phyloP scores from a whole-genome alignment of 2,888 invertebrate species.

The Netelia fuscicornis region DNA sequence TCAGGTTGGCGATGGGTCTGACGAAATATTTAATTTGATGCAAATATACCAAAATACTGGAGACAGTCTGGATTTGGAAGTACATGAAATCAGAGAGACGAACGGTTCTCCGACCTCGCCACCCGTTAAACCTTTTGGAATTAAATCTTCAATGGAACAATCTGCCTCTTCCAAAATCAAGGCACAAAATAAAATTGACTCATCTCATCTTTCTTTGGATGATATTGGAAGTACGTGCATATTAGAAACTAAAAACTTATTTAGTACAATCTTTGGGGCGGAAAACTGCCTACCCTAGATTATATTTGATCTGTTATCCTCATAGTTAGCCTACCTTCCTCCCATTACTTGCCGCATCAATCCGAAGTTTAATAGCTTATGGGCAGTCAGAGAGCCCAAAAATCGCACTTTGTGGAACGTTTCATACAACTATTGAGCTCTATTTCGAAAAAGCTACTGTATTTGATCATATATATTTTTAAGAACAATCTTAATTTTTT shows the following conservation, averaged over 20 bases:
- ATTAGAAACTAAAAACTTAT: neutral
- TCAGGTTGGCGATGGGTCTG: slow-evolving; percentile 19
- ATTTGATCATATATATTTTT: no score
- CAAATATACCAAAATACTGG: slow-evolving; percentile 64
- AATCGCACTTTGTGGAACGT: no score
- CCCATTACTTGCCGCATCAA: no score
- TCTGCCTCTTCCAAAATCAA: neutral
- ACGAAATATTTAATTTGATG: slow-evolving; percentile 77
- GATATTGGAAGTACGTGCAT: slow-evolving; percentile 52
- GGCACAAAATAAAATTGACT: slow-evolving; percentile 1
- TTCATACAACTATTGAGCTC: no score
- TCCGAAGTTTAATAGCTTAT: no score
- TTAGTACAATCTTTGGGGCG: neutral
- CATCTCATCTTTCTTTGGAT: neutral
- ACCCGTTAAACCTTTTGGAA: neutral
- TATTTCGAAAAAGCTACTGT: no score
- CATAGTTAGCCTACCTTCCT: no score
- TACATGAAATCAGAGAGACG: slow-evolving; percentile 24
- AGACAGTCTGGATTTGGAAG: slow-evolving; percentile 54
- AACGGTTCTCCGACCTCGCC: neutral
- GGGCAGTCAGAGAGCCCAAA: no score
- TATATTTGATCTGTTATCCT: neutral
- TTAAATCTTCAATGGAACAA: neutral
- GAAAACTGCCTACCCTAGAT: neutral
- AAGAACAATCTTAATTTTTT: no score